Base-by-base conservation (phyloP, 2,113 vertebrate genomes). In the Podiceps cristatus region DNA sequence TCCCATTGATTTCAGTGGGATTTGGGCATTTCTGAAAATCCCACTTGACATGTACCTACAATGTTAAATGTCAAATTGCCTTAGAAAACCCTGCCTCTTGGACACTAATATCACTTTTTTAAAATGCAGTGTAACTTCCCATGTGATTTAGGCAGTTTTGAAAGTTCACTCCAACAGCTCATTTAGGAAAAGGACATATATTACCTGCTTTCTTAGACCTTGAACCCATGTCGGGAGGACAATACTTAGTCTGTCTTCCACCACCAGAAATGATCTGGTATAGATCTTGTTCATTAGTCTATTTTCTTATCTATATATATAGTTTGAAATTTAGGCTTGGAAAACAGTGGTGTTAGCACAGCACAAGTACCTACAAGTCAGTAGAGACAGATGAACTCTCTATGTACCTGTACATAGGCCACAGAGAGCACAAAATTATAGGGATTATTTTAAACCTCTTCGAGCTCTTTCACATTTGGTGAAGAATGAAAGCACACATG, bases 11-110 rank as follows among this genome's bases (percentile, higher is more conserved):
- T 84, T 81, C 56, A 74, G 16, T 13, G 23, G 50, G 49, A 79
- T 53, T 73, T 79, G 72, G 50, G n/a, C 80, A 47, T 63, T 96
- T 86, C 89, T 93, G n/a, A 86, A 96, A 87, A 87, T 78, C 47
- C 31, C 15, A 15, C 47, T 84, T 19, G 47, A 78, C 53, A 52
- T 67, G 59, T 84, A 10, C 52, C 52, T 67, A 33, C 9, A 13
- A 37, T 6, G 15, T 71, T 77, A 89, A 88, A 96, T 92, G 78
- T 27, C 78, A 88, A 58, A 62, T n/a, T 86, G 42, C 42, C 49
- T 56, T 79, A 82, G 53, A 79, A 93, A 82, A 53, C 10, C 4
- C 8, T 72, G n/a, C 47, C 25, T 93, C 37, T 85, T 93, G 53
- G 58, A 75, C 18, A 44, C 35, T 64, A 88, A 27, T 53, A 68